Base-by-base conservation (phyloP, 1,140 invertebrate species). In the Eupristina koningsbergeri region DNA sequence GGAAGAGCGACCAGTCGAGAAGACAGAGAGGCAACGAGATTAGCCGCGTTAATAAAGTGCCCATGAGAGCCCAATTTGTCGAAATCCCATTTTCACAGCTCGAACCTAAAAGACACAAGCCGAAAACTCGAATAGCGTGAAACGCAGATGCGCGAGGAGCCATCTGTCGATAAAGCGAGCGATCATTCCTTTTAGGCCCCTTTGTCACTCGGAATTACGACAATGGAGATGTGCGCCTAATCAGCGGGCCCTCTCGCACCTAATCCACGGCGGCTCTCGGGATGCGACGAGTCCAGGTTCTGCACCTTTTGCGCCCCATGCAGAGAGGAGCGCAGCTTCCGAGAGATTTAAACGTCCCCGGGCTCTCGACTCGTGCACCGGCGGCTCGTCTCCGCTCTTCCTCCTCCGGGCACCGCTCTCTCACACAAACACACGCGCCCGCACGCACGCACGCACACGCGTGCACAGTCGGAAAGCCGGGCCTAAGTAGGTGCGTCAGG, bases 301-400 rank as follows among this genome's bases (percentile, higher is more conserved):
- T 22, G 36, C 13, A 53, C 6, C 34, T 74, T 81, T 74, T 31
- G 50, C 69, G 7, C 80, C 69, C 63, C 31, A n/a, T 15, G 47
- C 36, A n/a, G 17, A 19, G 45, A 63, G 0, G 34, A 9, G 39
- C 36, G 8, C 1, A 58, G 53, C 53, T n/a, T n/a, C n/a, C 3
- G 26, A 19, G 29, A 63, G 84, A 86, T 86, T 89, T 86, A 88
- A 88, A 84, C 84, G 85, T 73, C 86, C 87, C 86, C 77, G 87
- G 85, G 73, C 85, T 86, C 87, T 90, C 88, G 89, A 89, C 87
- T 90, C 88, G 89, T 89, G 86, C 87, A 85, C 85, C 31, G 76
- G 61, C 84, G 80, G 26, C 88, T 87, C 86, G 86, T 86, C 80
- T n/a, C n/a, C n/a, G n/a, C 78, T 61, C 39, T 85, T 87, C 76